phyloP scores from a whole-genome alignment of 2,797 vertebrate species.

The Streptopelia turtur region DNA sequence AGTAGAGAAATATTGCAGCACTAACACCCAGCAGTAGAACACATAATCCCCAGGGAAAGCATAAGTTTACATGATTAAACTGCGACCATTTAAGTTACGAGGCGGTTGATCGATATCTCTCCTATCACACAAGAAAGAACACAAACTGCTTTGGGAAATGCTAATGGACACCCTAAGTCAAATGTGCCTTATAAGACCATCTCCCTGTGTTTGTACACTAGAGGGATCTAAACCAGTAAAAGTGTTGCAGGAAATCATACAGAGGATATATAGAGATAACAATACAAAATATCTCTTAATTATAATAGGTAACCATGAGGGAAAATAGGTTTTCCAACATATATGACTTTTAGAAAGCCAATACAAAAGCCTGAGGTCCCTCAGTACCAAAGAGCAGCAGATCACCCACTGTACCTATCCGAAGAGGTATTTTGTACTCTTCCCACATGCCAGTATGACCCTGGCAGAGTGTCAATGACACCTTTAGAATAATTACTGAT shows the following conservation, averaged over 20 bases:
- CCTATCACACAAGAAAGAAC: slow-evolving; percentile 1
- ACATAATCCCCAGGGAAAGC: background rate
- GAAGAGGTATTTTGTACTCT: background rate
- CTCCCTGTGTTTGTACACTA: background rate
- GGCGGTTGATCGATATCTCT: background rate
- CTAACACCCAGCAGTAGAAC: background rate
- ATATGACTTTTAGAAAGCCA: background rate
- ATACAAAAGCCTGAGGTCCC: background rate
- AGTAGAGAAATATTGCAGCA: background rate
- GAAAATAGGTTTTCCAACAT: background rate
- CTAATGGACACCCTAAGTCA: background rate
- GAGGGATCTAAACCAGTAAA: background rate
- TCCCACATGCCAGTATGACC: background rate
- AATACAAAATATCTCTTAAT: background rate
- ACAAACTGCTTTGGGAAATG: slow-evolving; percentile 18
- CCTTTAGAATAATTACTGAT: background rate
- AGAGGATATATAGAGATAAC: background rate
- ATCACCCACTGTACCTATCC: background rate
- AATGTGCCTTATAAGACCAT: background rate
- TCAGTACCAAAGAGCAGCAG: background rate
- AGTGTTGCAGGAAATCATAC: background rate
- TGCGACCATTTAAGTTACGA: background rate
- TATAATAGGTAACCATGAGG: background rate
- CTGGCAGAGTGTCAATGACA: background rate
- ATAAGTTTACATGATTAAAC: background rate